Evolutionary conservation across 1,140 invertebrate species (phyloP).

Genomic region (Drosophila trapezifrons): DNA sequence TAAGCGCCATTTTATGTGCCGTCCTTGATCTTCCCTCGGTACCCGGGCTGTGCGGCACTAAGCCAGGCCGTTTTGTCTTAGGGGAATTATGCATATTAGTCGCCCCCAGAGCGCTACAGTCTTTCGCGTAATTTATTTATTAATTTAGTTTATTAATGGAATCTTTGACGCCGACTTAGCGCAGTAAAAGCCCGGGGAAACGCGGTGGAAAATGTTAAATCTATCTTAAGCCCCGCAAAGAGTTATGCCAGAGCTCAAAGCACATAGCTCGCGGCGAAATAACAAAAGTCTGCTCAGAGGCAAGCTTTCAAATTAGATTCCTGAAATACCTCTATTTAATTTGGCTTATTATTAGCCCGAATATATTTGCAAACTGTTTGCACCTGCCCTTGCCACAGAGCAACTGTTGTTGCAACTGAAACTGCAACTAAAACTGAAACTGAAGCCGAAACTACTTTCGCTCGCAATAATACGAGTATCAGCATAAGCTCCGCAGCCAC

Average conservation of each 20-base stretch:
- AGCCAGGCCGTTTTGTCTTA: slow-evolving; percentile 65
- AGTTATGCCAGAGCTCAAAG: neutral
- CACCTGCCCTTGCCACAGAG: neutral
- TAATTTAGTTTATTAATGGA: slow-evolving; percentile 73
- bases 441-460: slow-evolving; percentile 10
- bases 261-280: neutral
- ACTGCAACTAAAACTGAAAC: slow-evolving; percentile 6
- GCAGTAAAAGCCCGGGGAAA: too few relatives aligned
- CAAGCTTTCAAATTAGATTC: neutral
- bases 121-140: slow-evolving; percentile 71
- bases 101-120: neutral
- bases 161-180: slow-evolving; percentile 5
- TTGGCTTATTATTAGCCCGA: slow-evolving; percentile 12
- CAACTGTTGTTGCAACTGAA: slow-evolving; percentile 1
- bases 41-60: slow-evolving; percentile 32
- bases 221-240: slow-evolving; percentile 1
- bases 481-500: slow-evolving; percentile 10
- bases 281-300: neutral
- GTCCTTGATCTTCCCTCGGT: slow-evolving; percentile 17
- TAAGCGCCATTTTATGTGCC: slow-evolving; percentile 69
- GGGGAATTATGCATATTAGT: slow-evolving; percentile 76
- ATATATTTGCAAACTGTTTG: slow-evolving; percentile 12
- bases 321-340: neutral
- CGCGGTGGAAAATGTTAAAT: neutral
- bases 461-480: slow-evolving; percentile 22